Percentiles rank a stretch among this genome's conserved stretches.
These are phyloP conservation scores for Spodoptera exigua DNA, from an alignment of 2,888 invertebrate species.

Conservation along the genomic window DNA sequence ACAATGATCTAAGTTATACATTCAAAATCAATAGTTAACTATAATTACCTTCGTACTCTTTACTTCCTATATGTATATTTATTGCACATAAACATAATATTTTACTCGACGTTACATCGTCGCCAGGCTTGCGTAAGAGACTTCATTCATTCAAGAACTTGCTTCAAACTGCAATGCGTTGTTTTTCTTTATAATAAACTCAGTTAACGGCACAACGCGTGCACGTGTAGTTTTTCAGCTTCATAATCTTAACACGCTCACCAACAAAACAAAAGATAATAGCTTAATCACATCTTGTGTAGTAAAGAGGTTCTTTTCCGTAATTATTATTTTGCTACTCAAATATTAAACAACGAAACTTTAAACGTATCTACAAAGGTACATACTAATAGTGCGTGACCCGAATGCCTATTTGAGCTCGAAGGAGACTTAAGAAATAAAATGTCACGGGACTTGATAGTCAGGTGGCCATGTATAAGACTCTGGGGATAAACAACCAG, in stretches of 20 bases:
- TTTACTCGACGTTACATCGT: constrained; percentile 48
- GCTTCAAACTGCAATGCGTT: constrained; percentile 26
- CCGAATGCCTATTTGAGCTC: constrained; percentile 19
- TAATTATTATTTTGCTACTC: no score
- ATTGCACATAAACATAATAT: constrained; percentile 14
- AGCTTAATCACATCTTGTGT: no score
- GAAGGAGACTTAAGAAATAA: constrained; percentile 40
- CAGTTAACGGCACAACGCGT: neutral
- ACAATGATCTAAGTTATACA: no score
- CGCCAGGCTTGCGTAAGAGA: constrained; percentile 46
- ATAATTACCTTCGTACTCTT: constrained; percentile 36
- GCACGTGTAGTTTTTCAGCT: constrained; percentile 2
- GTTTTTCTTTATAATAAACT: constrained; percentile 4
- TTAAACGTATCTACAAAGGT: no score
- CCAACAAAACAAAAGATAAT: no score
- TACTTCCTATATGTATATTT: constrained; percentile 45
- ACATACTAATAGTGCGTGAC: constrained; percentile 21
- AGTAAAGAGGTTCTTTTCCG: no score
- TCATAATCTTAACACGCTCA: neutral
- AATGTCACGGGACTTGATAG: constrained; percentile 46
- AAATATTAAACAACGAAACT: no score
- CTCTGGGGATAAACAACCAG: constrained; percentile 59
- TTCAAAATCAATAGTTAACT: constrained; percentile 16
- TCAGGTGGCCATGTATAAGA: constrained; percentile 30
- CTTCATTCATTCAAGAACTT: constrained; percentile 52